These are phyloP conservation scores for Mormyrus lacerda DNA, from an alignment of 2,113 vertebrate genomes.

Conservation along the genomic window DNA sequence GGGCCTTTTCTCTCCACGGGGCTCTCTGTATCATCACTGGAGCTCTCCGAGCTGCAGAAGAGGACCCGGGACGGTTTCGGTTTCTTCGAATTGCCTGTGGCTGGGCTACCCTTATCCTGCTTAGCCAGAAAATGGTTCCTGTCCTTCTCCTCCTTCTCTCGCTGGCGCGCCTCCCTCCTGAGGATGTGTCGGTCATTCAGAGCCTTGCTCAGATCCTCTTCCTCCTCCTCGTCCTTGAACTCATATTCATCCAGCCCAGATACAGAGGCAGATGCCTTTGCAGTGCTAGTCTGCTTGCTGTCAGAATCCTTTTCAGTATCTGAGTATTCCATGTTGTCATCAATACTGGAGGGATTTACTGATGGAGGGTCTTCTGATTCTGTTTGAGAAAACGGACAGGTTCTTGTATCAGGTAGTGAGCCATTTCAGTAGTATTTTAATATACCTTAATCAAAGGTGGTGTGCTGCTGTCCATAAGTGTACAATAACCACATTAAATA, in stretches of 20 bases:
- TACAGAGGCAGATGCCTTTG: conserved; percentile 68
- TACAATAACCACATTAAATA: not conserved
- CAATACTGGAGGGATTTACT: conserved; percentile 88
- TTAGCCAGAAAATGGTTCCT: conserved; percentile 72
- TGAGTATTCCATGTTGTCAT: conserved; percentile 84
- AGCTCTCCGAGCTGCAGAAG: conserved; percentile 88
- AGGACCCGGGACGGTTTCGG: conserved; percentile 73
- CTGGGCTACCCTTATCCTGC: conserved; percentile 72
- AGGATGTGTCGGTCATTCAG: conserved; percentile 82
- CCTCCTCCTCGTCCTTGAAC: conserved; percentile 85
- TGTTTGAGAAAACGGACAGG: conserved; percentile 39
- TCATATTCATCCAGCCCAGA: conserved; percentile 91
- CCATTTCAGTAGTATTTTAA: not conserved
- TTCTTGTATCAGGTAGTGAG: not conserved
- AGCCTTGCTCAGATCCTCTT: conserved; percentile 80
- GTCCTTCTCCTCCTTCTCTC: conserved; percentile 76
- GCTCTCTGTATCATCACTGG: conserved; percentile 72
- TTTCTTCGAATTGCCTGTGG: conserved; percentile 77
- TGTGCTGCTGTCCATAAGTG: not conserved
- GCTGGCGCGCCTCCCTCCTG: conserved; percentile 76
- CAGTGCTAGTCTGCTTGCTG: conserved; percentile 63
- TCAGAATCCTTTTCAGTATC: conserved; percentile 86
- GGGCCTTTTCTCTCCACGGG: conserved; percentile 74
- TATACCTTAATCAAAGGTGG: not conserved
- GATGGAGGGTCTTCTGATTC: conserved; percentile 90